Conservation (phyloP, 2,797 vertebrate species). For the Setipinna tenuifilis region DNA sequence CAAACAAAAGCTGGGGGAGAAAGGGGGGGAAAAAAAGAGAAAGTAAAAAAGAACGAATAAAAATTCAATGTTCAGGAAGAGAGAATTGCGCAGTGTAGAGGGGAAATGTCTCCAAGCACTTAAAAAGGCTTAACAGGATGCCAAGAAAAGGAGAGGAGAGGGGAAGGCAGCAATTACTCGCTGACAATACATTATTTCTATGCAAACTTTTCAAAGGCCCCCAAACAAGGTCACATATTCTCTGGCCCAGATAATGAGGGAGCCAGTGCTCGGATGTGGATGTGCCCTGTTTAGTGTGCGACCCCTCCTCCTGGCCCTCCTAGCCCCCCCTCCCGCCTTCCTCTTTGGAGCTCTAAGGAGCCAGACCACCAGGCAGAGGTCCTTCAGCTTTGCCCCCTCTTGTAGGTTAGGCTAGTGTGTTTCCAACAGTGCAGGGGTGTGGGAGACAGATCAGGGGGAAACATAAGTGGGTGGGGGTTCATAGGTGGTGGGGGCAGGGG, state of each 20-base stretch:
- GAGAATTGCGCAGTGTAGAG: constrained; percentile 55
- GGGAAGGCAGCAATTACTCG: constrained; percentile 58
- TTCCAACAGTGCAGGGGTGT: constrained; percentile 33
- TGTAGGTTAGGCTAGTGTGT: background rate
- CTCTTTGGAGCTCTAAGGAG: constrained; percentile 35
- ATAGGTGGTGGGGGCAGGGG: constrained; percentile 57
- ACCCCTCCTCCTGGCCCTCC: background rate
- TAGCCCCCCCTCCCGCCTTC: constrained; percentile 3
- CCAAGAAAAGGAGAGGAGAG: constrained; percentile 46
- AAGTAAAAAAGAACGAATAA: constrained; percentile 25
- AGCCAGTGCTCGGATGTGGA: constrained; percentile 36
- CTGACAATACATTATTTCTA: constrained; percentile 56
- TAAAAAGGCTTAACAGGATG: constrained; percentile 58
- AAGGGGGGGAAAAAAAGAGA: constrained; percentile 37
- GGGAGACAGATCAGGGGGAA: constrained; percentile 46
- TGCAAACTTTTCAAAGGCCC: constrained; percentile 55
- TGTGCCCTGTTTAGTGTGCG: background rate
- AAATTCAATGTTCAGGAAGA: constrained; percentile 50
- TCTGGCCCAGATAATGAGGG: constrained; percentile 60
- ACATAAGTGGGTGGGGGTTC: constrained; percentile 62
- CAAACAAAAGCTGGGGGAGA: constrained; percentile 62
- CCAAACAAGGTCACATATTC: constrained; percentile 63
- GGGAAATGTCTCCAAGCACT: constrained; percentile 60
- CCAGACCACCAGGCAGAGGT: constrained; percentile 50
- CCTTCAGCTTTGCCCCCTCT: background rate